A percentile compares a stretch with the other conserved stretches of the same genome.
These are phyloP conservation scores for Strigamia crassipes DNA, from an alignment of 2,888 invertebrate species.

Conservation along the genomic window DNA sequence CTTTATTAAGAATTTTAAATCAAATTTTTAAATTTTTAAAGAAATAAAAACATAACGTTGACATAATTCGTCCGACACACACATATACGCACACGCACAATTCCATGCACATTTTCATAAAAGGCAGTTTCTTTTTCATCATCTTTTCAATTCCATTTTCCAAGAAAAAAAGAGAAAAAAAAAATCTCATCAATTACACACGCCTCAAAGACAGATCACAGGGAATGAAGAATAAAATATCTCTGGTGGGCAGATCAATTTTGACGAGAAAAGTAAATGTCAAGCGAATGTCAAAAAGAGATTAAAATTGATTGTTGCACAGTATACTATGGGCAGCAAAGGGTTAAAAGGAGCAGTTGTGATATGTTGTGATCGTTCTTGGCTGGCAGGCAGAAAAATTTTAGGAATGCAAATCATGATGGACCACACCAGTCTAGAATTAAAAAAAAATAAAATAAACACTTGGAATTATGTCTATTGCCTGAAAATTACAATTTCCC, in stretches of 20 bases:
- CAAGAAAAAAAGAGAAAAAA: neutral
- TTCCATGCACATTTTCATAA: neutral
- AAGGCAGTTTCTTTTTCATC: constrained; percentile 1
- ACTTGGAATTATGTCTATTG: no score
- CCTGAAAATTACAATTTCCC: neutral
- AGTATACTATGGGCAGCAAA: neutral
- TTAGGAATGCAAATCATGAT: constrained; percentile 10
- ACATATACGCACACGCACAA: neutral
- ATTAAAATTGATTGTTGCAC: neutral
- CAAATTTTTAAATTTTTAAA: no score
- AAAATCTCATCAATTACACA: neutral
- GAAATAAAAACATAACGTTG: no score
- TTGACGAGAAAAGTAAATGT: neutral
- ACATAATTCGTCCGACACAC: neutral
- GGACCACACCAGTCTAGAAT: constrained; percentile 2
- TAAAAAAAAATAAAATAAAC: neutral
- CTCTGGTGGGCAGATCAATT: neutral
- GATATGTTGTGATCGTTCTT: constrained; percentile 10
- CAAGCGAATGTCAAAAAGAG: neutral
- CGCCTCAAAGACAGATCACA: neutral
- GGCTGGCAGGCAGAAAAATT: constrained; percentile 2
- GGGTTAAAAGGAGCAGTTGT: neutral
- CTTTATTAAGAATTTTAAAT: no score
- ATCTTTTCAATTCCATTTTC: neutral
- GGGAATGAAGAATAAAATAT: constrained; percentile 10